Evolutionary conservation across 2,888 invertebrate species (phyloP).

Genomic region (Agapetus fuscipes): DNA sequence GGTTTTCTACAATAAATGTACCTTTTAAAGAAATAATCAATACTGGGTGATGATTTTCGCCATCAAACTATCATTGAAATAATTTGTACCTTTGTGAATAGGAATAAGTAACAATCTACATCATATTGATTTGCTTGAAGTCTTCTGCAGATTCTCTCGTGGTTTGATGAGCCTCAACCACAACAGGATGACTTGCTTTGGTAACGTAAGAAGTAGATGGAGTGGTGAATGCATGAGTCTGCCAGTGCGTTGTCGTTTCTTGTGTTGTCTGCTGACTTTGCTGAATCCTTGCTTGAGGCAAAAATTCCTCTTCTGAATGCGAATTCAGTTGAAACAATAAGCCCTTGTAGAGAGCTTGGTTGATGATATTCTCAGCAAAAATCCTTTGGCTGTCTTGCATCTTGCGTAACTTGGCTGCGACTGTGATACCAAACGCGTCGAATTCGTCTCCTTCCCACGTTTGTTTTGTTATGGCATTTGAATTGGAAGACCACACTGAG

Average conservation of each 20-base stretch:
- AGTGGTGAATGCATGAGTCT: constrained; percentile 4
- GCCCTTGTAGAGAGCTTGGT: constrained; percentile 19
- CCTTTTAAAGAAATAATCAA: no score
- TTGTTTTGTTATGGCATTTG: no score
- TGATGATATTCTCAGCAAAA: constrained; percentile 19
- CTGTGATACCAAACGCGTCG: constrained; percentile 19
- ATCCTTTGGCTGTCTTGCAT: constrained; percentile 19
- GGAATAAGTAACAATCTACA: no score
- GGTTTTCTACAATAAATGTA: no score
- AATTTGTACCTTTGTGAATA: no score
- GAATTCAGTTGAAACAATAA: constrained; percentile 18
- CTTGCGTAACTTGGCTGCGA: constrained; percentile 17
- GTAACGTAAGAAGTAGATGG: constrained; percentile 2
- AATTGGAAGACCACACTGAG: background rate
- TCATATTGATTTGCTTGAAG: constrained; percentile 10
- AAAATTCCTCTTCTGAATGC: constrained; percentile 15
- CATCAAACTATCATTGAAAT: no score
- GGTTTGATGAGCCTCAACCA: constrained; percentile 3
- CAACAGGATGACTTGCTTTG: constrained; percentile 1
- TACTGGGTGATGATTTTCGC: no score
- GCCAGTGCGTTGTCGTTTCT: constrained; percentile 2
- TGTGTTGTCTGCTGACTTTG: constrained; percentile 3
- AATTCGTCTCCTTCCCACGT: constrained; percentile 15
- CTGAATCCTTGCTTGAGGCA: constrained; percentile 13
- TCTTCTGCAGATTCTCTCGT: constrained; percentile 10